These are phyloP conservation scores for Falco cherrug DNA, from an alignment of 2,797 vertebrate species.

Conservation along the genomic window DNA sequence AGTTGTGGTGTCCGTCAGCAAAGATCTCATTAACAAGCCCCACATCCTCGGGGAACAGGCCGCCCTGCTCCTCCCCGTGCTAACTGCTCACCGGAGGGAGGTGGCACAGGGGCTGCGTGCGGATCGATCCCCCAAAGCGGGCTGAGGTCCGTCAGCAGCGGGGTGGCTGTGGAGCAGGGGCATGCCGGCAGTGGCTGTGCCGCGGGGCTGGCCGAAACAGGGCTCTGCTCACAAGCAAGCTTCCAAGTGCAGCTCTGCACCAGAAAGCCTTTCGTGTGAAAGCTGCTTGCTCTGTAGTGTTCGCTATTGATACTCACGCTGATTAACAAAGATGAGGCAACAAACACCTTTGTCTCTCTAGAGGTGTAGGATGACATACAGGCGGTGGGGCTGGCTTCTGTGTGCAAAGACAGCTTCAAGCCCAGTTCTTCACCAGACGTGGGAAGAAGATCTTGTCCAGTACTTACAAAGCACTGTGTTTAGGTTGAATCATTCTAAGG, in stretches of 20 bases:
- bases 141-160: neutral
- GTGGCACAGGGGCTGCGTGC: accelerated
- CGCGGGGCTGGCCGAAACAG: neutral
- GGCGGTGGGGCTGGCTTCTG: neutral
- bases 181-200: accelerated
- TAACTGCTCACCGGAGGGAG: no score
- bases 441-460: no score
- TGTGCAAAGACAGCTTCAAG: neutral
- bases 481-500: no score
- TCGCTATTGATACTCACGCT: neutral
- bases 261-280: no score
- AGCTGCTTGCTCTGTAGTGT: no score
- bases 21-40: no score
- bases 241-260: accelerated
- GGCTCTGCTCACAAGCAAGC: neutral
- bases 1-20: no score
- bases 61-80: no score
- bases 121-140: accelerated
- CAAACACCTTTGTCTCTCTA: accelerated
- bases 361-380: accelerated
- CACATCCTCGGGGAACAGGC: neutral
- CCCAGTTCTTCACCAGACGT: neutral
- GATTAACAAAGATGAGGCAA: neutral
- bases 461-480: accelerated
- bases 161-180: no score